A percentile compares a stretch with the other conserved stretches of the same genome.
Evolutionary conservation across 2,113 vertebrate genomes (phyloP).

Genomic region (Apodemus speciosus): DNA sequence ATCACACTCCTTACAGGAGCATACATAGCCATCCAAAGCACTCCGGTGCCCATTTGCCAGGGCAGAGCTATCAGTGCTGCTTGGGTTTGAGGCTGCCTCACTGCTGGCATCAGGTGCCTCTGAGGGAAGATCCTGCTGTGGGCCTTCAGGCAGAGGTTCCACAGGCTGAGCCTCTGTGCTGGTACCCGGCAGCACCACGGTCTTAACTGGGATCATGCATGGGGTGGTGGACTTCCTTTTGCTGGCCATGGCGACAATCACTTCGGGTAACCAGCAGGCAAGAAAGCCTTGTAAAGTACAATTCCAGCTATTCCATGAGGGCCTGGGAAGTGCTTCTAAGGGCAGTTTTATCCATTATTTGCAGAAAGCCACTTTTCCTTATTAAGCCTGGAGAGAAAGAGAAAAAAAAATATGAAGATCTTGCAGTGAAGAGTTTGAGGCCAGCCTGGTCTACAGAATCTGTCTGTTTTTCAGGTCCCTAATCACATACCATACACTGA

Average conservation of each 20-base stretch:
- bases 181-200: constrained; percentile 86
- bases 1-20: constrained; percentile 92
- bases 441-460: too few species aligned
- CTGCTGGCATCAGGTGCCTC: constrained; percentile 83
- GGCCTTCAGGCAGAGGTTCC: constrained; percentile 75
- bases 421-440: too few species aligned
- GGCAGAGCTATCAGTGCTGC: constrained; percentile 76
- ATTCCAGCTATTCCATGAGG: constrained; percentile 82
- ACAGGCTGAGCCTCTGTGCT: constrained; percentile 82
- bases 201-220: constrained; percentile 98
- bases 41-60: constrained; percentile 86
- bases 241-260: constrained; percentile 91
- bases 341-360: constrained; percentile 69
- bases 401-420: constrained; percentile 55
- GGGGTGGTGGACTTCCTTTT: constrained; percentile 97
- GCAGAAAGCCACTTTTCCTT: constrained; percentile 82
- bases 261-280: constrained; percentile 71
- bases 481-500: neutral
- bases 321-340: constrained; percentile 73
- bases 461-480: constrained; percentile 1
- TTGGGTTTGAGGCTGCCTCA: constrained; percentile 69
- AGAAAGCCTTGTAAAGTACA: constrained; percentile 76
- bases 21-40: constrained; percentile 85
- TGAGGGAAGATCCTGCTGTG: constrained; percentile 73
- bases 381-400: constrained; percentile 85